Percentiles rank a stretch among this genome's conserved stretches.
These are phyloP conservation scores for Mimachlamys varia DNA, from an alignment of 2,888 invertebrate species.

Conservation along the genomic window DNA sequence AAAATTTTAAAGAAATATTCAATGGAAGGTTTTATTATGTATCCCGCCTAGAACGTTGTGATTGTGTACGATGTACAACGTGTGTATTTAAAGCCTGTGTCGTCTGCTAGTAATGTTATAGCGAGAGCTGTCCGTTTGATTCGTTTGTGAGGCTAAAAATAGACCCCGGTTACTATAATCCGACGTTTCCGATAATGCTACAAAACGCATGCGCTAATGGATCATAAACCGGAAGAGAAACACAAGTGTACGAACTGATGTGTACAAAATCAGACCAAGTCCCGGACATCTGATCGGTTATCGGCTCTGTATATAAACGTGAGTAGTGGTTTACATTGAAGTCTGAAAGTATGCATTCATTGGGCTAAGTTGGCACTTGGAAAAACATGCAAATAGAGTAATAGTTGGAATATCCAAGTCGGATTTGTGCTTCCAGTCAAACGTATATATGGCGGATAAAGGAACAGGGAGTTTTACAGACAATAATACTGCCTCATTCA, in stretches of 20 bases:
- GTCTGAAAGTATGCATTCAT: background rate
- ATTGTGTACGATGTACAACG: too few relatives aligned
- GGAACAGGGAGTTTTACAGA: background rate
- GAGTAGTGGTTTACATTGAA: background rate
- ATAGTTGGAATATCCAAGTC: background rate
- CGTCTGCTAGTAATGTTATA: background rate
- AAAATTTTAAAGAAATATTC: too few relatives aligned
- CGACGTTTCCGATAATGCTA: conserved; percentile 31
- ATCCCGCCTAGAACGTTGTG: too few relatives aligned
- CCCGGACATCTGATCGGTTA: background rate
- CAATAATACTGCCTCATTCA: background rate
- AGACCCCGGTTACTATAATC: background rate
- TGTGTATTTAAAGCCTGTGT: background rate
- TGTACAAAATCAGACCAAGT: background rate
- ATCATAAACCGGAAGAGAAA: conserved; percentile 33
- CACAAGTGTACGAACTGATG: conserved; percentile 25
- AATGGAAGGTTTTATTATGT: too few relatives aligned
- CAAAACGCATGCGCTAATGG: conserved; percentile 20
- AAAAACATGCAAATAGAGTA: background rate
- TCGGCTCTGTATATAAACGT: background rate
- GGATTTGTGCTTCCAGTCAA: background rate
- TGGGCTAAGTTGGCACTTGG: background rate
- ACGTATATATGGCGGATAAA: background rate
- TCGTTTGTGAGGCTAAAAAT: background rate
- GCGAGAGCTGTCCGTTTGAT: background rate